These are phyloP conservation scores for Numenius phaeopus DNA, from an alignment of 2,797 vertebrate species.

Conservation along the genomic window DNA sequence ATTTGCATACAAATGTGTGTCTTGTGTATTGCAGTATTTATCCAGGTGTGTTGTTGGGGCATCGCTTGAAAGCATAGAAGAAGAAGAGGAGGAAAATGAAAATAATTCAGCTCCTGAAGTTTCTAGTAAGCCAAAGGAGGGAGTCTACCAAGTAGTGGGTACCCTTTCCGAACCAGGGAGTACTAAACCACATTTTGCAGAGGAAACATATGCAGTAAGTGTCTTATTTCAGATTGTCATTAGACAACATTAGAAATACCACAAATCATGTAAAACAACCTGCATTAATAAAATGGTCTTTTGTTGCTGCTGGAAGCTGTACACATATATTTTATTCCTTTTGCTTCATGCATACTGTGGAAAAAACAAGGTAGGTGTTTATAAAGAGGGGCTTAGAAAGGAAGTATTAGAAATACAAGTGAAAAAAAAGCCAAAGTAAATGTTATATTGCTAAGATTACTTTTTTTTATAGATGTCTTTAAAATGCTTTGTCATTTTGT, in stretches of 20 bases:
- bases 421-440: neutral
- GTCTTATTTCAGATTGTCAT: neutral
- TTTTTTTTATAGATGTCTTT: neutral
- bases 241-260: neutral
- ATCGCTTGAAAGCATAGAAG: slow-evolving; percentile 68
- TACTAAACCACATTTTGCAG: slow-evolving; percentile 54
- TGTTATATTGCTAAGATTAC: neutral
- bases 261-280: neutral
- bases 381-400: neutral
- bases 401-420: neutral
- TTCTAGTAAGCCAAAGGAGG: neutral
- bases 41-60: slow-evolving; percentile 74
- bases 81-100: slow-evolving; percentile 78
- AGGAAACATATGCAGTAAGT: slow-evolving; percentile 86
- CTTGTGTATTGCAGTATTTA: slow-evolving; percentile 81
- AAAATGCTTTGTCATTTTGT: neutral
- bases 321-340: neutral
- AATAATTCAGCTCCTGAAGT: neutral
- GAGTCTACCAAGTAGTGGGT: slow-evolving; percentile 86
- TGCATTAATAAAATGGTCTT: neutral
- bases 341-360: no score
- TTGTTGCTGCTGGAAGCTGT: neutral
- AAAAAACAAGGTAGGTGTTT: neutral
- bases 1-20: neutral
- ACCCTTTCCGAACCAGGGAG: slow-evolving; percentile 73